phyloP scores from a whole-genome alignment of 2,797 vertebrate genomes.

The Mycteria americana region DNA sequence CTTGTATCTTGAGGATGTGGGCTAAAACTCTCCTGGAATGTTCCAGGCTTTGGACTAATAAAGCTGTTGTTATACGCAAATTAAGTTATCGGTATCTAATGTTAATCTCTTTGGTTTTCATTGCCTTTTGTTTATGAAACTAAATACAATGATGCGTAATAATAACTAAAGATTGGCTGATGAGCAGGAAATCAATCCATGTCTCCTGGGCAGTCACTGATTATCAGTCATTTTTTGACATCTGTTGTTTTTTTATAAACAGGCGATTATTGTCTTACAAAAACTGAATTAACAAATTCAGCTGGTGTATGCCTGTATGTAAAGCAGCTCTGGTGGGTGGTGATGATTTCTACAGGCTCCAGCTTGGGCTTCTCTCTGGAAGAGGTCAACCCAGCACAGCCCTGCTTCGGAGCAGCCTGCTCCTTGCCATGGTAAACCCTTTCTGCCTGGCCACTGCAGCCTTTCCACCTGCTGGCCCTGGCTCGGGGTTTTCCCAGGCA shows the following conservation, averaged over 20 bases:
- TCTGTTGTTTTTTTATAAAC: not conserved
- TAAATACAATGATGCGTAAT: not conserved
- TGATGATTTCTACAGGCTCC: not conserved
- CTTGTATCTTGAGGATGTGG: not conserved
- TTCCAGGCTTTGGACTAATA: slow-evolving; percentile 33
- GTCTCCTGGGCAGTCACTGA: not conserved
- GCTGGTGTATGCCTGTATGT: not conserved
- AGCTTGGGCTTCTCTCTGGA: not conserved
- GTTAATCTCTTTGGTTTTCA: not conserved
- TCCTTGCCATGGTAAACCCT: not conserved
- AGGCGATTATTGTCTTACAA: not conserved
- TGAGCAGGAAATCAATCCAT: not conserved
- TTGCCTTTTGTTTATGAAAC: slow-evolving; percentile 21
- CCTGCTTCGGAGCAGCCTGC: not conserved
- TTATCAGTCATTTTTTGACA: not conserved
- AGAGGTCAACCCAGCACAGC: not conserved
- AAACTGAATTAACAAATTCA: not conserved
- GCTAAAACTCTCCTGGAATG: not conserved
- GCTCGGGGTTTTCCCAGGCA: not conserved
- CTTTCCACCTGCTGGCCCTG: not conserved
- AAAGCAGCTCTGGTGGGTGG: not conserved
- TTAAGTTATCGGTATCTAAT: slow-evolving; percentile 3
- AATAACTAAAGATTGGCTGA: not conserved
- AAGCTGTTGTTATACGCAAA: not conserved
- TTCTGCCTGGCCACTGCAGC: not conserved